Evolutionary conservation across 2,797 vertebrate species (phyloP).

Genomic region (Liparis tanakae): DNA sequence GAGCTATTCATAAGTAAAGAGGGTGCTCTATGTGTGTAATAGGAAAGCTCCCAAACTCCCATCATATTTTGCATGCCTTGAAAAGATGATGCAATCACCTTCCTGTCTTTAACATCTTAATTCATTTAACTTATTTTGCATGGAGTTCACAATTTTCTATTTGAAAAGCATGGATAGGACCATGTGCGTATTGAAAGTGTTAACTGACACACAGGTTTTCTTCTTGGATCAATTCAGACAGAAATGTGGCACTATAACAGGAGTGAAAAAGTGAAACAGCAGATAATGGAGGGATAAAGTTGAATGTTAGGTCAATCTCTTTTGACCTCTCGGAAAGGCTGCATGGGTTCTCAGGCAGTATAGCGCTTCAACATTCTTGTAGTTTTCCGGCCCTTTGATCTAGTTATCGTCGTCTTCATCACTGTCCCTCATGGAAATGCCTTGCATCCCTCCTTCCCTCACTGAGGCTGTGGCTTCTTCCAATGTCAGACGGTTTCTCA

Average conservation of each 20-base stretch:
- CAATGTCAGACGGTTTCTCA: slow-evolving; percentile 94
- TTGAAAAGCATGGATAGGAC: background rate
- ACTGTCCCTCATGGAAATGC: slow-evolving; percentile 99
- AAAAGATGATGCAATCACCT: slow-evolving; percentile 3
- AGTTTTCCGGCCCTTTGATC: slow-evolving; percentile 36
- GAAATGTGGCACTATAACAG: slow-evolving; percentile 20
- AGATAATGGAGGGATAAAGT: slow-evolving; percentile 19
- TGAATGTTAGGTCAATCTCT: slow-evolving; percentile 17
- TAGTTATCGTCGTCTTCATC: slow-evolving; percentile 93
- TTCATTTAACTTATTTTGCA: slow-evolving; percentile 6
- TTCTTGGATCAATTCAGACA: slow-evolving; percentile 22
- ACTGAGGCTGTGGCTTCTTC: slow-evolving; percentile 97
- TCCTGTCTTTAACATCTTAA: background rate
- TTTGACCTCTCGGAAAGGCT: slow-evolving; percentile 44
- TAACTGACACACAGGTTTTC: slow-evolving; percentile 11
- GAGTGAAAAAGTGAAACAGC: slow-evolving; percentile 34
- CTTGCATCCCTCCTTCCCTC: slow-evolving; percentile 95
- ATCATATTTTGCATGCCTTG: slow-evolving; percentile 22
- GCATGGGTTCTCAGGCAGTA: slow-evolving; percentile 42
- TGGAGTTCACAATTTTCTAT: background rate
- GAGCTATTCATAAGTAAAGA: slow-evolving; percentile 6
- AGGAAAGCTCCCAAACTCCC: background rate
- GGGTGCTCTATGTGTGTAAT: background rate
- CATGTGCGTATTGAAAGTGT: slow-evolving; percentile 13
- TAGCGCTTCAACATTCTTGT: slow-evolving; percentile 15